Percentiles rank a stretch among this genome's conserved stretches.
Conservation (phyloP, 2,888 invertebrate genomes). For the Doris montereyensis region DNA sequence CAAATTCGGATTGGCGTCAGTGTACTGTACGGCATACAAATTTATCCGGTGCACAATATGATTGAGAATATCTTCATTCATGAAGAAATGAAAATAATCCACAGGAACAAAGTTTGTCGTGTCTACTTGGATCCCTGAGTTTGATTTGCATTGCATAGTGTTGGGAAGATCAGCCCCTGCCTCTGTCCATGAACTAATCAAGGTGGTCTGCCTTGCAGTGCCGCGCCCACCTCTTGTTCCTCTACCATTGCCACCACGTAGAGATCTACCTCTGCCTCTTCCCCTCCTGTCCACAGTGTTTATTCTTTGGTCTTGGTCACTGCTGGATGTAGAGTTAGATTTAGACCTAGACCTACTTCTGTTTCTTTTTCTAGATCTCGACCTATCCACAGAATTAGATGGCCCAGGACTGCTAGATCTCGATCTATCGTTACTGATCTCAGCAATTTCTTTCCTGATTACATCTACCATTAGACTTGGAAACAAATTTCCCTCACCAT, state of each 20-base stretch:
- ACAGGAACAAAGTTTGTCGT: neutral
- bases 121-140: slow-evolving; percentile 16
- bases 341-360: no score
- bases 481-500: no score
- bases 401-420: no score
- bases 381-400: no score
- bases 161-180: slow-evolving; percentile 14
- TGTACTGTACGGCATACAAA: slow-evolving; percentile 11
- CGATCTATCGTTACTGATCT: no score
- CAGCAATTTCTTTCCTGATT: no score
- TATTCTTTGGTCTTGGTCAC: neutral
- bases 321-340: no score
- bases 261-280: no score
- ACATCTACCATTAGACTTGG: no score
- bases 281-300: no score
- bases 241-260: neutral
- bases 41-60: slow-evolving; percentile 25
- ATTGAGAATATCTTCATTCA: slow-evolving; percentile 18
- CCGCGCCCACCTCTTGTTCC: slow-evolving; percentile 12
- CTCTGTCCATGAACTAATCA: no score
- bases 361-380: no score
- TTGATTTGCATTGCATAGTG: neutral
- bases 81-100: slow-evolving; percentile 3
- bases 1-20: neutral
- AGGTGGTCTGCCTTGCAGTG: neutral